Conservation (phyloP, 2,797 vertebrate species). For the Scolopax bukidnonensis region DNA sequence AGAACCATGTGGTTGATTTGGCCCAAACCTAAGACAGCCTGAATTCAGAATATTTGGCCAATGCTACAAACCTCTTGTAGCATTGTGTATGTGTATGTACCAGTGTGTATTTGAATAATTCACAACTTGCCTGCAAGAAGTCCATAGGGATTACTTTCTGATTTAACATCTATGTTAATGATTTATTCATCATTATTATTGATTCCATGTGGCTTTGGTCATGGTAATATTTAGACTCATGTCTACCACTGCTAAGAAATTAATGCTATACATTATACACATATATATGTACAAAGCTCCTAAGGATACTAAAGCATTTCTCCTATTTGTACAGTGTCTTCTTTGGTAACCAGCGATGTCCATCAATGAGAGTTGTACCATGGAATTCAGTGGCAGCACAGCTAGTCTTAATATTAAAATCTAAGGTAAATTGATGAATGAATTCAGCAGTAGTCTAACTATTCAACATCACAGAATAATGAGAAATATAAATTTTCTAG, state of each 20-base stretch:
- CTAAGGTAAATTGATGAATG: neutral
- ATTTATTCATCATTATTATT: neutral
- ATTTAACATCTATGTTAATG: neutral
- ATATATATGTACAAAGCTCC: neutral
- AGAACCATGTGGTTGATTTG: neutral
- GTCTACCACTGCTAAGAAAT: neutral
- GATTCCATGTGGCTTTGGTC: neutral
- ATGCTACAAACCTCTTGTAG: neutral
- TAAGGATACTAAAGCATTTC: neutral
- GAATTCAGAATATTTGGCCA: neutral
- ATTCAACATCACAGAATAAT: neutral
- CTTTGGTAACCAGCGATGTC: neutral
- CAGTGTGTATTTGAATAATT: neutral
- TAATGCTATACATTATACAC: neutral
- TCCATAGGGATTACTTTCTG: neutral
- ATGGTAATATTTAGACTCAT: neutral
- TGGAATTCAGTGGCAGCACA: neutral
- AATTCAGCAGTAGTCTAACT: neutral
- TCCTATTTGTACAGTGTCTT: neutral
- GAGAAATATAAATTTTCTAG: neutral
- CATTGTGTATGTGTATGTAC: neutral
- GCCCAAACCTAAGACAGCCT: neutral
- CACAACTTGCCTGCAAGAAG: neutral
- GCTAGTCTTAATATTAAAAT: neutral
- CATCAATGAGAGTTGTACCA: neutral